A percentile compares a stretch with the other conserved stretches of the same genome.
Evolutionary conservation across 2,888 invertebrate species (phyloP).

Genomic region (Drosophila phalerata): DNA sequence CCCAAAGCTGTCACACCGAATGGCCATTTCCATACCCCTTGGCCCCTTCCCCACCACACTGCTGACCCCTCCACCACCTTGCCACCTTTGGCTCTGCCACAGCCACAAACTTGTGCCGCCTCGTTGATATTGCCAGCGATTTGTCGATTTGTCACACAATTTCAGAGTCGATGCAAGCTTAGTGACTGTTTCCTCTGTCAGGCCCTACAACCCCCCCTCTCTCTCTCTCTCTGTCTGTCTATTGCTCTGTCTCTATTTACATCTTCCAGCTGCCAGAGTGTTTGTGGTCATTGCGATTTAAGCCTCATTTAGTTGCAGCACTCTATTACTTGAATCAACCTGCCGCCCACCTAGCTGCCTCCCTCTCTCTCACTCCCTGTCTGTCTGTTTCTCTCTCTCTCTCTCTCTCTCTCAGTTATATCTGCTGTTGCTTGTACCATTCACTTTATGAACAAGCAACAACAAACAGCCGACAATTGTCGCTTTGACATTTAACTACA

Average conservation of each 20-base stretch:
- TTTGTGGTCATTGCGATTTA: constrained; percentile 63
- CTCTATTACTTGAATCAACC: constrained; percentile 69
- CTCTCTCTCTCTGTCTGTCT: background rate
- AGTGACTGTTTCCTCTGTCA: background rate
- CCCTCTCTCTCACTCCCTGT: constrained; percentile 19
- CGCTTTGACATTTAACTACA: constrained; percentile 81
- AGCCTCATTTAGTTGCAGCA: constrained; percentile 74
- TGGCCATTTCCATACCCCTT: background rate
- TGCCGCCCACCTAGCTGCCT: constrained; percentile 36
- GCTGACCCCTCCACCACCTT: background rate
- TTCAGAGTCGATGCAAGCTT: constrained; percentile 41
- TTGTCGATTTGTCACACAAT: constrained; percentile 67
- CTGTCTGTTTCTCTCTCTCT: constrained; percentile 15
- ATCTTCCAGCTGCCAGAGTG: constrained; percentile 25
- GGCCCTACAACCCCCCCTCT: background rate
- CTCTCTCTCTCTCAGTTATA: constrained; percentile 15
- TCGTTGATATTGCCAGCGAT: constrained; percentile 55
- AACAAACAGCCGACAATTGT: constrained; percentile 65
- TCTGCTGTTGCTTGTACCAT: constrained; percentile 62
- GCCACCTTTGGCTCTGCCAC: background rate
- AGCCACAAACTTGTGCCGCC: constrained; percentile 39
- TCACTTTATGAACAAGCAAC: constrained; percentile 67
- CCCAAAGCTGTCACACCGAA: constrained; percentile 39
- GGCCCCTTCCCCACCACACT: background rate
- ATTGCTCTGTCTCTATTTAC: constrained; percentile 22